phyloP scores from a whole-genome alignment of 2,888 invertebrate genomes.

The Nudaria mundana region DNA sequence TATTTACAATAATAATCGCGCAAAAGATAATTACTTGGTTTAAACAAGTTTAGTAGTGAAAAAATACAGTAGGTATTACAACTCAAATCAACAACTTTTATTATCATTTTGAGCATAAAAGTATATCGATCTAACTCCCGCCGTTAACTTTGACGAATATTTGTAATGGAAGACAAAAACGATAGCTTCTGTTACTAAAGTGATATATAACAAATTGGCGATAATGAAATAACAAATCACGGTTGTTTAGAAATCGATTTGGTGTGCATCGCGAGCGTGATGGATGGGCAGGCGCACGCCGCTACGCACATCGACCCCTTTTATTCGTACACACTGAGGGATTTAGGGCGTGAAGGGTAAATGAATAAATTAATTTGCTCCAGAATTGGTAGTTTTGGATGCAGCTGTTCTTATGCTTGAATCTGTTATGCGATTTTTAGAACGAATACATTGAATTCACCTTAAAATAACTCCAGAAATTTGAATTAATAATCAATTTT shows the following conservation, averaged over 20 bases:
- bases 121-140: constrained; percentile 24
- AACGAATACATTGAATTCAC: constrained; percentile 20
- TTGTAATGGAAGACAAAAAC: constrained; percentile 17
- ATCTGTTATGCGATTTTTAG: constrained; percentile 38
- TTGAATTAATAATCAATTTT: constrained; percentile 46
- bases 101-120: constrained; percentile 35
- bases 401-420: constrained; percentile 65
- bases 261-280: constrained; percentile 60
- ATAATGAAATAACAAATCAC: constrained; percentile 51
- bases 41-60: constrained; percentile 14
- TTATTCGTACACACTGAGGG: constrained; percentile 41
- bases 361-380: constrained; percentile 71
- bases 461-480: constrained; percentile 12
- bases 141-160: constrained; percentile 29
- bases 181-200: constrained; percentile 23
- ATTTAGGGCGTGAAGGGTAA: constrained; percentile 77
- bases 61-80: constrained; percentile 33
- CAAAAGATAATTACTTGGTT: constrained; percentile 29
- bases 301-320: constrained; percentile 50
- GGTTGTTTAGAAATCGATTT: constrained; percentile 67
- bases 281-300: constrained; percentile 62
- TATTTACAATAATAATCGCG: no score
- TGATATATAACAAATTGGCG: constrained; percentile 36
- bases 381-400: constrained; percentile 47
- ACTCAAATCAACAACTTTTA: constrained; percentile 37